These are phyloP conservation scores for Cephalophus harveyi DNA, from an alignment of 2,113 vertebrate genomes.

Conservation along the genomic window DNA sequence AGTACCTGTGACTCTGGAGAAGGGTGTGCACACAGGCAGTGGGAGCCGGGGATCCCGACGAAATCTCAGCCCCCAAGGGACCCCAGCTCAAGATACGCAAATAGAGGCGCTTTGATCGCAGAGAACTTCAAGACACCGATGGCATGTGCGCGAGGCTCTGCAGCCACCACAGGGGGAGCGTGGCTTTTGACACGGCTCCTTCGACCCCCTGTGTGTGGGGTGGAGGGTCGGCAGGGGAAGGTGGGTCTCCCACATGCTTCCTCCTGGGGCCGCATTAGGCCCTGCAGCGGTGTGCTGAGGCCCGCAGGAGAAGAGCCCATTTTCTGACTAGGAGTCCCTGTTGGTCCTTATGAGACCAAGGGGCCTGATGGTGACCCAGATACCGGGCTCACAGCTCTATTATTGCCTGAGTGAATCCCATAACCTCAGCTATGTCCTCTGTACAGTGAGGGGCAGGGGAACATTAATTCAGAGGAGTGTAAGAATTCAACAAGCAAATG, in stretches of 20 bases:
- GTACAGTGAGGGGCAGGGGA: fast-evolving
- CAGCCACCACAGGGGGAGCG: fast-evolving
- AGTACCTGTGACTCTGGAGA: fast-evolving
- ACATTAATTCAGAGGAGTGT: fast-evolving
- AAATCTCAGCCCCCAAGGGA: background rate
- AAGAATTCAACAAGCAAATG: background rate
- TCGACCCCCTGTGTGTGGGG: fast-evolving
- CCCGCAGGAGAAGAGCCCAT: fast-evolving
- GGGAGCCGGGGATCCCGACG: fast-evolving
- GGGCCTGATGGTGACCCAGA: too few species aligned
- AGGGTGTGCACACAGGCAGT: fast-evolving
- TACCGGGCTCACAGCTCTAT: fast-evolving
- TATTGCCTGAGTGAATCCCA: background rate
- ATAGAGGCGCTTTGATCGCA: background rate
- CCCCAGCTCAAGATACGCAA: too few species aligned
- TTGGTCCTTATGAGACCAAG: background rate
- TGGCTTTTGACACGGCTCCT: background rate
- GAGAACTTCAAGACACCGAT: background rate
- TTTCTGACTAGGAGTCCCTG: background rate
- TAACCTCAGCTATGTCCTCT: background rate
- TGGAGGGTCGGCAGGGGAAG: fast-evolving
- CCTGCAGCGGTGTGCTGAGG: fast-evolving
- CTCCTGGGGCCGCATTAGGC: fast-evolving
- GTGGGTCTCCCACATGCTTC: background rate
- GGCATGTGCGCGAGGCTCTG: fast-evolving